Base-by-base conservation (phyloP, 2,113 vertebrate genomes). In the Probosciger aterrimus region DNA sequence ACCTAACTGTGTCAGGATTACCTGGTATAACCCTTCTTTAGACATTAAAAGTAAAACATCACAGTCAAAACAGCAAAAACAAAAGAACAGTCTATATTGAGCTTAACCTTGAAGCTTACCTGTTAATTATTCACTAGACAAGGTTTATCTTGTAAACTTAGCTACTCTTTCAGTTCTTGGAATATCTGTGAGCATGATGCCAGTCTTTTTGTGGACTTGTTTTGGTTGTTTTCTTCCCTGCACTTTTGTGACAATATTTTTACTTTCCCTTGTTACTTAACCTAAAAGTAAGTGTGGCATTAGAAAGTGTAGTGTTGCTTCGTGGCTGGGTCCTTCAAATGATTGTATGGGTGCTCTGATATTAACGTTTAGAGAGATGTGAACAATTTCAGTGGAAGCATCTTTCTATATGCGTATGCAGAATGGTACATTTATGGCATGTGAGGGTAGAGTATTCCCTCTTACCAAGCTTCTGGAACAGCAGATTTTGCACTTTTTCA, bases 101-200 rank as follows among this genome's bases (percentile, higher is more conserved):
- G 77, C 43, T 78, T 86, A 18, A 76, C 19, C 60, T 95, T 96
- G 90, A 86, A 79, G 47, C n/a, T 60, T 35, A 52, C 5, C 76
- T 84, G 88, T 97, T 94, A 97, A 95, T 94, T 75, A 96, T 96
- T 96, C 16, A 83, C 90, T 43, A 95, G 67, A 73, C 27, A 57
- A 60, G 24, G 22, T 65, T 96, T 86, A 49, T 41, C 23, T 39
- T 5, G 52, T 86, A 88, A 92, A 83, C 17, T 57, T 71, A 75
- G 14, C 55, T 88, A 68, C 17, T 86, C 53, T 78, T 80, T 84
- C 35, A 49, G 18, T 90, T 90, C 92, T 77, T 88, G 55, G 93
- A 96, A 96, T 41, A 75, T 5, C 24, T 37, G 18, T 65, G 37
- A 62, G 7, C 5, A 7, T 8, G 5, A 30, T 83, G 25, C 14